Evolutionary conservation across 2,888 invertebrate genomes (phyloP).

Genomic region (Artemia sinica): DNA sequence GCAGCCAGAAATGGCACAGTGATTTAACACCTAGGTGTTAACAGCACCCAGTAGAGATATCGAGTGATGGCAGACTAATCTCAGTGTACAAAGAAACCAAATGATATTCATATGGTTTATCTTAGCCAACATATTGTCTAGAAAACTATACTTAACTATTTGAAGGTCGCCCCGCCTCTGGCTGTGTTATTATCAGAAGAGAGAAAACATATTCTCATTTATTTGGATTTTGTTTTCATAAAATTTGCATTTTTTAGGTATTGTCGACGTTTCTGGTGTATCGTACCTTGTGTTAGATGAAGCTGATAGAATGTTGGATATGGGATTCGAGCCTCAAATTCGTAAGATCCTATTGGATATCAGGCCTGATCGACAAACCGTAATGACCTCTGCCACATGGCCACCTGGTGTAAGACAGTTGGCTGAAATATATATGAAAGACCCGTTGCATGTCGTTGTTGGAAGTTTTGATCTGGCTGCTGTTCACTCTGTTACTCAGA

Average conservation of each 20-base stretch:
- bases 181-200: too few relatives aligned
- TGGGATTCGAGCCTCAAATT: conserved; percentile 76
- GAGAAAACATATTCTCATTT: not conserved
- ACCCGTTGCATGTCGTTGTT: conserved; percentile 76
- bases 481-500: conserved; percentile 67
- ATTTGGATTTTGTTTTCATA: not conserved
- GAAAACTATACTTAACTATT: not conserved
- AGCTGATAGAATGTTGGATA: conserved; percentile 69
- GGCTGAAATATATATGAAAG: conserved; percentile 66
- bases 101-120: too few relatives aligned
- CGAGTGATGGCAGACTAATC: too few relatives aligned
- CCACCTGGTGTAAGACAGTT: conserved; percentile 66
- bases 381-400: conserved; percentile 96
- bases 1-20: too few relatives aligned
- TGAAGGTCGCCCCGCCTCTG: not conserved
- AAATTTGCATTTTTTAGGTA: conserved; percentile 31
- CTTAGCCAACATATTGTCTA: too few relatives aligned
- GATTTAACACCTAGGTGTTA: too few relatives aligned
- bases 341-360: conserved; percentile 59
- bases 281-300: conserved; percentile 85
- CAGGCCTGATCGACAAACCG: conserved; percentile 75
- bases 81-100: too few relatives aligned
- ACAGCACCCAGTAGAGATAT: too few relatives aligned
- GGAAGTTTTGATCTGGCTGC: conserved; percentile 75
- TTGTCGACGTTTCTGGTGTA: conserved; percentile 55